Evolutionary conservation across 92 coral and sea anemone species (phyloP).

Genomic region (Epizoanthus illoricatus): DNA sequence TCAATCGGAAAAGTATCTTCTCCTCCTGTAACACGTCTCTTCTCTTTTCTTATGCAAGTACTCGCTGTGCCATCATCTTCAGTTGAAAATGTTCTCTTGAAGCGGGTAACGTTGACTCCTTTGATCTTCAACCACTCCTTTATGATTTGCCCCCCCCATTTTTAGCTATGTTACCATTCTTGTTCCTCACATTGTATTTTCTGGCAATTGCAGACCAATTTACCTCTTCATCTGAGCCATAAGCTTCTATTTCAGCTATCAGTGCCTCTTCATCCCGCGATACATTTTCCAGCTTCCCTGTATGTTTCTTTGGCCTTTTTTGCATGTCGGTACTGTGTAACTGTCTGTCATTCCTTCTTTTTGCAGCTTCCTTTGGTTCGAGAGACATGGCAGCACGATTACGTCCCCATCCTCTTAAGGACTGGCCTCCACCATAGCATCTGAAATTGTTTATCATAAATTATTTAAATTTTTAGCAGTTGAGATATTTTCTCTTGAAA

Average conservation of each 20-base stretch:
- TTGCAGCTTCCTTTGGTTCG: neutral
- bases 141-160: conserved; percentile 48
- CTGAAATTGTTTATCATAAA: too few species aligned
- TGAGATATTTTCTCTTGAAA: too few species aligned
- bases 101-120: conserved; percentile 38
- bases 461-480: too few species aligned
- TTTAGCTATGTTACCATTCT: conserved; percentile 33
- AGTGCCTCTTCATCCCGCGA: conserved; percentile 25
- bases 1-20: conserved; percentile 16
- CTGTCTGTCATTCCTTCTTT: neutral
- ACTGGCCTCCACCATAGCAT: too few species aligned
- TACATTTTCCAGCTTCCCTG: conserved; percentile 6
- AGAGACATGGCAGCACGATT: too few species aligned
- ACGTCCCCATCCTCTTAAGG: too few species aligned
- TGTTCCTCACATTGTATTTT: conserved; percentile 36
- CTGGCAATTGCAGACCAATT: conserved; percentile 34
- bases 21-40: conserved; percentile 31
- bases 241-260: neutral
- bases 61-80: conserved; percentile 23
- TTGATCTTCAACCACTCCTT: conserved; percentile 33
- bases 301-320: conserved; percentile 24
- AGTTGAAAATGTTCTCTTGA: conserved; percentile 21
- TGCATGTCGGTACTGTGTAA: conserved; percentile 6
- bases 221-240: neutral
- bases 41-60: conserved; percentile 33